phyloP scores from a whole-genome alignment of 2,797 vertebrate species.

The Sciaenops ocellatus region DNA sequence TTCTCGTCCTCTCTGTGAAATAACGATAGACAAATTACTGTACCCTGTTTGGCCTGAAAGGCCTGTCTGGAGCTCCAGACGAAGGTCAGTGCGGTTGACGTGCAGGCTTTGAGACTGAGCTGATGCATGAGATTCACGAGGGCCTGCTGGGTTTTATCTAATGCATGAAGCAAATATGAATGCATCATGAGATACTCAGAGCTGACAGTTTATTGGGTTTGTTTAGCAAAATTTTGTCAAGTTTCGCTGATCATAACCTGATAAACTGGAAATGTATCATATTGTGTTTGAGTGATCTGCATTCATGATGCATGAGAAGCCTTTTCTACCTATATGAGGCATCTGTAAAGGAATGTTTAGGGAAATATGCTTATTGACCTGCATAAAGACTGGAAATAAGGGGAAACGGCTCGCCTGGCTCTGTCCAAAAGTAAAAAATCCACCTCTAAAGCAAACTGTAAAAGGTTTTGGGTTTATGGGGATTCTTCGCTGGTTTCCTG shows the following conservation, averaged over 20 bases:
- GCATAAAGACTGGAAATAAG: not conserved
- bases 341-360: constrained; percentile 27
- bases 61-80: constrained; percentile 75
- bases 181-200: not conserved
- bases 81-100: constrained; percentile 79
- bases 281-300: not conserved
- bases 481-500: not conserved
- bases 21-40: constrained; percentile 81
- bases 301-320: constrained; percentile 43
- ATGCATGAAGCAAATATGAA: constrained; percentile 58
- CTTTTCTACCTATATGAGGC: not conserved
- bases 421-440: not conserved
- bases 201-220: not conserved
- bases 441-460: too few relatives aligned
- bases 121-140: constrained; percentile 67
- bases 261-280: not conserved
- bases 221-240: too few relatives aligned
- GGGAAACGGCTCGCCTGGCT: too few relatives aligned
- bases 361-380: not conserved
- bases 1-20: constrained; percentile 51
- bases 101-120: constrained; percentile 23
- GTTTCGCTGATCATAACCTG: too few relatives aligned
- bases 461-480: too few relatives aligned
- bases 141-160: not conserved
- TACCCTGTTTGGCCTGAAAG: constrained; percentile 80